A percentile compares a stretch with the other conserved stretches of the same genome.
Conservation (phyloP, 2,797 vertebrate genomes). For the Mus minutoides region DNA sequence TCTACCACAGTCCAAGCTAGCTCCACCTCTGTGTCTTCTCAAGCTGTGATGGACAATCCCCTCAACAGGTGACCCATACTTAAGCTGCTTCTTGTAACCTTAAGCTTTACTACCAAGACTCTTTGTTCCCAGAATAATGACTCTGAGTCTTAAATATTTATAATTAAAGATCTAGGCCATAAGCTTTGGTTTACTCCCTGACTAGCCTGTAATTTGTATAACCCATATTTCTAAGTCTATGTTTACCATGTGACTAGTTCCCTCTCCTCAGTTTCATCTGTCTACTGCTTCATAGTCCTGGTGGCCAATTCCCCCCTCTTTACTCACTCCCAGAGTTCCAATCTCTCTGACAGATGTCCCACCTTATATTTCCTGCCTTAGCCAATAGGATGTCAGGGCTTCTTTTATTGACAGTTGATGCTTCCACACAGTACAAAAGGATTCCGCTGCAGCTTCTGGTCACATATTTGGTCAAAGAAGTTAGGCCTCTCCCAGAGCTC, state of each 20-base stretch:
- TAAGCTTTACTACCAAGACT: neutral
- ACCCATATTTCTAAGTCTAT: neutral
- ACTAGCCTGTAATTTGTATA: neutral
- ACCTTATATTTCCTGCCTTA: neutral
- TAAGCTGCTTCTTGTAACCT: neutral
- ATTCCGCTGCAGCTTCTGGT: neutral
- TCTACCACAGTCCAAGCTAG: neutral
- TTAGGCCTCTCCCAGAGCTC: too few relatives aligned
- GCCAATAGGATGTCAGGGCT: neutral
- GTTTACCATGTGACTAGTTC: neutral
- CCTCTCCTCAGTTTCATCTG: neutral
- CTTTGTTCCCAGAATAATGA: neutral
- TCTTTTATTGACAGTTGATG: neutral
- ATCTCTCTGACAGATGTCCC: neutral
- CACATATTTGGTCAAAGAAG: neutral
- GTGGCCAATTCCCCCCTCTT: neutral
- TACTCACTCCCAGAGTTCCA: too few relatives aligned
- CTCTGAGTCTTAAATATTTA: neutral
- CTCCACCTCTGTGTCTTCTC: neutral
- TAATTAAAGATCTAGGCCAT: neutral
- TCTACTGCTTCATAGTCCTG: neutral
- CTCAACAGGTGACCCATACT: neutral
- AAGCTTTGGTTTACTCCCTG: neutral
- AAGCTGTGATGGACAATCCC: neutral
- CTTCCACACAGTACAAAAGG: neutral